Conservation (phyloP, 2,797 vertebrate species). For the Etheostoma perlongum region DNA sequence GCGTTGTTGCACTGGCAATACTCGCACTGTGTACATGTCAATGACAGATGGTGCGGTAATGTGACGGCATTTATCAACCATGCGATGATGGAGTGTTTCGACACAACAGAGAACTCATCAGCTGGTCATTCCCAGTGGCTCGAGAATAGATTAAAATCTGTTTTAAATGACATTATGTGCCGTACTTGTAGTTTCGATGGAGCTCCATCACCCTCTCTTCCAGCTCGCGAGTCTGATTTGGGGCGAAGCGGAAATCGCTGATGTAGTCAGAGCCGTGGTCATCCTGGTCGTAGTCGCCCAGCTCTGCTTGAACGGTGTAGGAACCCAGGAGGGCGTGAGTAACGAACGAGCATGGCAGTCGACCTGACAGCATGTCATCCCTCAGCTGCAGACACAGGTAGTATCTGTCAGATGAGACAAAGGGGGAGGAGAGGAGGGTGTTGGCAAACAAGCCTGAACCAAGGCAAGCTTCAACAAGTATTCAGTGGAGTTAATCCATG, state of each 20-base stretch:
- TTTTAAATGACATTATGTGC: slow-evolving; percentile 19
- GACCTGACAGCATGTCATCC: slow-evolving; percentile 96
- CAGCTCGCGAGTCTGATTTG: slow-evolving; percentile 96
- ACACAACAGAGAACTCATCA: slow-evolving; percentile 27
- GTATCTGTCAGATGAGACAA: slow-evolving; percentile 87
- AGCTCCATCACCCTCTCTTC: slow-evolving; percentile 98
- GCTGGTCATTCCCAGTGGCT: slow-evolving; percentile 18
- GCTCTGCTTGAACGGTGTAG: slow-evolving; percentile 94
- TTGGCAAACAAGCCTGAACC: slow-evolving; percentile 57
- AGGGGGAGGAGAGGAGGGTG: slow-evolving; percentile 42
- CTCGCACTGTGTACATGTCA: slow-evolving; percentile 30
- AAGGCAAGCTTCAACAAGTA: slow-evolving; percentile 66
- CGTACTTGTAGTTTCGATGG: slow-evolving; percentile 96
- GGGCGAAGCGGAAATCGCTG: slow-evolving; percentile 94
- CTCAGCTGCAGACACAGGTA: slow-evolving; percentile 98
- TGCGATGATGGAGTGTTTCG: slow-evolving; percentile 25
- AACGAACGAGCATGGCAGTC: slow-evolving; percentile 97
- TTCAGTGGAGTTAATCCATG: slow-evolving; percentile 64
- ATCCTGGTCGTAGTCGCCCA: slow-evolving; percentile 94
- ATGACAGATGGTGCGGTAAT: slow-evolving; percentile 57
- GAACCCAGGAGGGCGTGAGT: slow-evolving; percentile 97
- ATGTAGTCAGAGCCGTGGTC: slow-evolving; percentile 93
- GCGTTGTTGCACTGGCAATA: slow-evolving; percentile 32
- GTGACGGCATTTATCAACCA: slow-evolving; percentile 43
- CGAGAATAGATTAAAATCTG: slow-evolving; percentile 8